Evolutionary conservation across 92 coral and sea anemone species (phyloP).

Genomic region (Palythoa grandis): DNA sequence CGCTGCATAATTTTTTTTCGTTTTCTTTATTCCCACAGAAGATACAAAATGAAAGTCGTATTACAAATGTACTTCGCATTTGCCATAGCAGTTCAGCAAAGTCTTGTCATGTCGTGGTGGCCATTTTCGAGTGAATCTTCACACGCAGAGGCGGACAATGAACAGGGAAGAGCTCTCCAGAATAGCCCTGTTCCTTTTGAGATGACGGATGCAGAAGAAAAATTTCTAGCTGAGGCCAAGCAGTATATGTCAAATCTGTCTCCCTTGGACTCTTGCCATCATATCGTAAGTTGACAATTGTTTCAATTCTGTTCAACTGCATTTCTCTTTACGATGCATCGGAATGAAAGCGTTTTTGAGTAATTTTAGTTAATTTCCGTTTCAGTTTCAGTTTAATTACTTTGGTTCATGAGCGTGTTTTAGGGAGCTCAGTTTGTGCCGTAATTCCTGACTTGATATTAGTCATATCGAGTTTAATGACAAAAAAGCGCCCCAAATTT

Average conservation of each 20-base stretch:
- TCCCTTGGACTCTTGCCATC: slow-evolving; percentile 94
- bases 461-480: no score
- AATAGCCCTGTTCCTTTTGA: slow-evolving; percentile 96
- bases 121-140: slow-evolving; percentile 78
- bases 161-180: slow-evolving; percentile 71
- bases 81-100: slow-evolving; percentile 12
- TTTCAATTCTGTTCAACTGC: no score
- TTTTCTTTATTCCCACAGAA: not conserved
- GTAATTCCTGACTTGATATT: no score
- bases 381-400: no score
- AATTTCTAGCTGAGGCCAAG: slow-evolving; percentile 85
- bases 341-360: not conserved
- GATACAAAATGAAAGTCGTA: not conserved
- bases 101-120: slow-evolving; percentile 73
- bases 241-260: slow-evolving; percentile 92
- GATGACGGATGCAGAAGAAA: slow-evolving; percentile 95
- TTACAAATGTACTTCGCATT: not conserved
- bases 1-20: not conserved
- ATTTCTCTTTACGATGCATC: not conserved
- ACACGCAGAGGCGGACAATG: slow-evolving; percentile 47
- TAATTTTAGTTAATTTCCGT: no score
- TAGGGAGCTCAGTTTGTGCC: no score
- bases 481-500: no score
- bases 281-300: slow-evolving; percentile 70
- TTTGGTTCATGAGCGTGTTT: no score